phyloP scores from a whole-genome alignment of 2,888 invertebrate species.

The Pachydiplax longipennis region DNA sequence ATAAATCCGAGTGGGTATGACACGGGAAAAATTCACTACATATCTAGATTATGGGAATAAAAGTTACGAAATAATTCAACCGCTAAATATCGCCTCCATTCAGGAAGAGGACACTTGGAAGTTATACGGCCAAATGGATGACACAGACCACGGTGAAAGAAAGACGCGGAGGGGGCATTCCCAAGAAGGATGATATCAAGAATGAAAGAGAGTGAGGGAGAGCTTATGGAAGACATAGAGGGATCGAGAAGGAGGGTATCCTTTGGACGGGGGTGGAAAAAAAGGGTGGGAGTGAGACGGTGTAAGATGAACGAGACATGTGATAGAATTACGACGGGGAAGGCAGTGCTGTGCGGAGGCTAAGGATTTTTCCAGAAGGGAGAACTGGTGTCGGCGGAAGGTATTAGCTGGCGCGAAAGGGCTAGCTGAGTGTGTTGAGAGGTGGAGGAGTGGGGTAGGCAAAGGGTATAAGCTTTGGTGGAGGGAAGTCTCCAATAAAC shows the following conservation, averaged over 20 bases:
- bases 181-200: neutral
- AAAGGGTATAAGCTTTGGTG: neutral
- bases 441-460: neutral
- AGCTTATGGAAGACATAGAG: neutral
- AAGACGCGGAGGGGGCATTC: neutral
- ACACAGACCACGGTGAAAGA: neutral
- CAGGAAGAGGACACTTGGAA: neutral
- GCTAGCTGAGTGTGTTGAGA: neutral
- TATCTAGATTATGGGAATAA: neutral
- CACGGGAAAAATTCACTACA: neutral
- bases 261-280: neutral
- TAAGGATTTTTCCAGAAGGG: neutral
- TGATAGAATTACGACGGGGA: conserved; percentile 31
- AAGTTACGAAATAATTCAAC: neutral
- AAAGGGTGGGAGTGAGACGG: neutral
- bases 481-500: neutral
- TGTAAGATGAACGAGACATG: conserved; percentile 37
- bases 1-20: neutral
- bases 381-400: neutral
- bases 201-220: neutral
- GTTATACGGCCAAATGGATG: neutral
- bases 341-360: conserved; percentile 3
- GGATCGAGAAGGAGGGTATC: neutral
- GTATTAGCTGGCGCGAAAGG: neutral
- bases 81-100: neutral